phyloP scores from a whole-genome alignment of 2,888 invertebrate species.

The Plebejus anna region DNA sequence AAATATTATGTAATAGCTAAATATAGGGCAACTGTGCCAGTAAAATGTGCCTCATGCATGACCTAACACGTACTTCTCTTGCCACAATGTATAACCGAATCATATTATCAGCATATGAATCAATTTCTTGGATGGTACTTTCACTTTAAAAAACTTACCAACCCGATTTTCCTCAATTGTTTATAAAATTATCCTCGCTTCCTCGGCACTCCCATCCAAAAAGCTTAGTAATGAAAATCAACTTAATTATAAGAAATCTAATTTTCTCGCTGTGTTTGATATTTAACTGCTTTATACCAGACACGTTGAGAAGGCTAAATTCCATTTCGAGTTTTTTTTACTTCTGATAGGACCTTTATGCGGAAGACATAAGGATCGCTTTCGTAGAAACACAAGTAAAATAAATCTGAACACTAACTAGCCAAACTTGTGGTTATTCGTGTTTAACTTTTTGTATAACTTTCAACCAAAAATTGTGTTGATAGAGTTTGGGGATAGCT shows the following conservation, averaged over 20 bases:
- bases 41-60: too few species aligned
- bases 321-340: background rate
- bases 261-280: constrained; percentile 8
- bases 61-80: background rate
- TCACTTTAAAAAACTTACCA: background rate
- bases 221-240: constrained; percentile 18
- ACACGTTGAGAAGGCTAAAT: constrained; percentile 3
- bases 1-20: too few species aligned
- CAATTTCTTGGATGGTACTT: too few species aligned
- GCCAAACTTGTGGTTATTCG: background rate
- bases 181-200: constrained; percentile 13
- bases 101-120: too few species aligned
- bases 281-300: constrained; percentile 4
- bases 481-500: background rate
- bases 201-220: constrained; percentile 9
- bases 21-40: too few species aligned
- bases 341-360: background rate
- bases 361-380: background rate
- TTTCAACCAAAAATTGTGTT: background rate
- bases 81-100: background rate
- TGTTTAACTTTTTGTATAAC: background rate
- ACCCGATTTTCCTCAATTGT: background rate
- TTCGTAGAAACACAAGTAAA: background rate
- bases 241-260: constrained; percentile 9
- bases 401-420: background rate